Evolutionary conservation across 2,888 invertebrate genomes (phyloP), one percentile per base, ranked within the genome.

Genomic region (Mythimna ferrago): DNA sequence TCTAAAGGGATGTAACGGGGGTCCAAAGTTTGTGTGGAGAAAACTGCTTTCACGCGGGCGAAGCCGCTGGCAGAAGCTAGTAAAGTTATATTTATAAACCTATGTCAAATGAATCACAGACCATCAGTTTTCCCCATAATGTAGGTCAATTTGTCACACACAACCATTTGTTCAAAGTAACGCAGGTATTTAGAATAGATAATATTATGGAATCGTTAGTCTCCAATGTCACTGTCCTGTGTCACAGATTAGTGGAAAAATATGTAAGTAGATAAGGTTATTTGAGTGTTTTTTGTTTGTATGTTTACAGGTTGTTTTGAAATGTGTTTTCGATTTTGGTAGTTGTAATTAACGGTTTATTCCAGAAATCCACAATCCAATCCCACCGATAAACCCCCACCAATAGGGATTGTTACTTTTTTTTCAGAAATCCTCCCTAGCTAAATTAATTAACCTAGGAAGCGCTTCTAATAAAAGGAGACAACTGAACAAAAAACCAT

Each of bases 111-210:
- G 63, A 78, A 60, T 61, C 51, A 80, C n/a, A 58, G 16, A 44
- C 38, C 2, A 57, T 21, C 4, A 16, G 21, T 68, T 80, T 75
- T 75, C 81, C 63, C 11, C 16, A 38, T 58, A 54, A 63, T 67
- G 63, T 64, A 64, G 64, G 81, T 63, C 26, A 70, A 32, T 35
- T 62, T 19, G 57, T 76, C 19, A 80, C 21, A 41, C 54, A 26
- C 16, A 48, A 48, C 21, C 11, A 58, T 48, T 44, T 53, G 58
- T 16, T 48, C 56, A 56, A 54, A 60, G 60, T 53, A 58, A 48
- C 41, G 58, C 14, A 62, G 56, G 74, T 70, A 73, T 69, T 82
- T 71, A 62, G 64, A 61, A 69, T 56, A 81, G 76, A 76, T 83
- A 80, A 76, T n/a, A n/a, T 26, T 26, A 26, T 26, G 35, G 41